Base-by-base conservation (phyloP, 2,113 vertebrate species). In the Dryoscopus gambensis region DNA sequence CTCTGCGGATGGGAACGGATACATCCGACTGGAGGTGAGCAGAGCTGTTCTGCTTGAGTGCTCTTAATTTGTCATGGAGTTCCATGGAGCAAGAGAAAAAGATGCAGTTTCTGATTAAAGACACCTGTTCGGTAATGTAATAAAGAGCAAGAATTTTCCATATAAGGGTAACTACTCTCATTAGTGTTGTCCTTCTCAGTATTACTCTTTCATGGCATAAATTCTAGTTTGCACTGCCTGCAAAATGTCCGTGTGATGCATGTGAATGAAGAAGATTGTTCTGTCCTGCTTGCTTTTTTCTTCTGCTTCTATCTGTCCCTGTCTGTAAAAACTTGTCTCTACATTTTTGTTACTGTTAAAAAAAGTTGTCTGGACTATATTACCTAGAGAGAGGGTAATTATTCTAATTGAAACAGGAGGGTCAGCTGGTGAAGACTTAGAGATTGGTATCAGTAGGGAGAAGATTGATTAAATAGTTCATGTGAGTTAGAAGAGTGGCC, bases 1-100 rank as follows among this genome's bases (percentile, higher is more conserved):
- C 40, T 98, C 98, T 30, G 96, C 94, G 11, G 98, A 98, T 10
- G 91, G 97, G 47, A 93, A 31, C 11, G 93, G 98, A 52, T 97
- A 96, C 94, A 97, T 99, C 73, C 76, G 83, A 42, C 96, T 99
- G 86, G 98, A 99, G 98, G 99, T 98, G 78, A 94, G 93, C 52
- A 33, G 2, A 42, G 44, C 60, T 56, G 6, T 19, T 47, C 33
- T 78, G 30, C 39, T 22, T 30, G 37, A n/a, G 25, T 6, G 31
- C 47, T 69, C 37, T 30, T 68, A 1, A 25, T 62, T 82, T 73
- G 20, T 25, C 31, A 20, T 7, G 21, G 44, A 70, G 22, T 35
- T 62, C 23, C 22, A 17, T 13, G n/a, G n/a, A 59, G 18, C 21
- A 21, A 74, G 28, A 62, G 20, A 70, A 86, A 77, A 78, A 49